Base-by-base conservation (phyloP, 2,888 invertebrate species). In the Esperia sulphurella region DNA sequence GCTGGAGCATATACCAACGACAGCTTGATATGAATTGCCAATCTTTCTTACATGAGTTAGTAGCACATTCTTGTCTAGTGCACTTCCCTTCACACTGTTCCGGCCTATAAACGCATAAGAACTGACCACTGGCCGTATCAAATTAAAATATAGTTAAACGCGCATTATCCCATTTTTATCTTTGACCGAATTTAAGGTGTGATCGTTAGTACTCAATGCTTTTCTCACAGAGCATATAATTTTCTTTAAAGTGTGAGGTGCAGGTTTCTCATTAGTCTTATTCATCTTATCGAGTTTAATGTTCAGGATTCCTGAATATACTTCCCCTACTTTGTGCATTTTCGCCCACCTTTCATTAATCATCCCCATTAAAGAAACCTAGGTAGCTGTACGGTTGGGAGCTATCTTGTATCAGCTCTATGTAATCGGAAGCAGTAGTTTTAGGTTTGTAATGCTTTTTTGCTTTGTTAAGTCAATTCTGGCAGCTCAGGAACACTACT, bases 301-400 rank as follows among this genome's bases (percentile, higher is more conserved):
- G 55, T 97, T 95, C n/a, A 97, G 79, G 65, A 98, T 95, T 42
- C 95, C 94, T 0, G 92, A 92, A 62, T 95, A 95, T 0, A 93
- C 93, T 71, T 96, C 94, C 0, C 95, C 98, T 0, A 97, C 89
- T 75, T 98, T 98, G 63, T 97, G 95, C 95, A 98, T 95, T 80
- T 97, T 97, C 5, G 96, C 94, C 69, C 96, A 94, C 55, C 96
- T 92, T 54, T 94, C 94, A n/a, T n/a, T n/a, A n/a, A 14, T 94
- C 93, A 66, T 95, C 93, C 47, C 94, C 94, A 75, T 98, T 98
- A 79, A 96, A 98, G 79, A 97, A 97, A 0, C 95, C 92, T 49
- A 98, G 87, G 58, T 93, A 91, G 59, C 94, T 93, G 68, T 94
- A 97, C 0, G 95, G 88, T 58, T 94, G 93, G 5, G 95, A 95